Evolutionary conservation across 37 sponge, comb jelly and placozoan species (phyloP), one percentile per base, ranked within the genome.

Genomic region (Agelas oroides): DNA sequence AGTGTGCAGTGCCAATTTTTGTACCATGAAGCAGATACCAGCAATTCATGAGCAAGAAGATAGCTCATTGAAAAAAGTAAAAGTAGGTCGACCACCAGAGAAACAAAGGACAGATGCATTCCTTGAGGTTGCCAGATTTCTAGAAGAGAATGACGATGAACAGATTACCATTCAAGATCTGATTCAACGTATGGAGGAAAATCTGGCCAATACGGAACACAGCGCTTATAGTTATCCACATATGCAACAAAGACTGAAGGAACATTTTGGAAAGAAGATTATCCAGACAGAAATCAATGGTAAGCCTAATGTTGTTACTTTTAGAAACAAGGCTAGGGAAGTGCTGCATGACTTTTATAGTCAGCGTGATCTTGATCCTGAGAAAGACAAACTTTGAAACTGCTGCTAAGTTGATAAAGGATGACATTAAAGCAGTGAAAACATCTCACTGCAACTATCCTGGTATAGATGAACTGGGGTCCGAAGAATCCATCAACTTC

Each of bases 61-160:
- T 15, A 28, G 72, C 41, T 3, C 41, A 28, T 67, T 68, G 59
- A 85, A 85, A 41, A 67, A 58, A 60, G 69, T 68, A 66, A 85
- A 76, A 41, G 70, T 76, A 54, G 85, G 77, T 53, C 76, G 59
- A 20, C 85, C 77, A 55, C 85, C 65, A 19, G 57, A 85, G 34
- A 70, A 85, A 33, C 34, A 16, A 32, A 85, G 85, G 77, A 59
- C 76, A 58, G 70, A 75, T 55, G 85, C 77, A 76, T 85, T 85
- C 59, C 46, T 46, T 3, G 77, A 85, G 41, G 85, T 85, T 76
- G 85, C 77, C 2, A 85, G 70, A n/a, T 85, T 56, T 59, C 68
- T 85, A 11, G 69, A 85, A 85, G 77, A 84, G 53, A 74, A 84
- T 72, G 84, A 73, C 60, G 75, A 73, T 60, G 81, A 81, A 36